Evolutionary conservation across 1,140 invertebrate genomes (phyloP).

Genomic region (Drosophila athabasca): DNA sequence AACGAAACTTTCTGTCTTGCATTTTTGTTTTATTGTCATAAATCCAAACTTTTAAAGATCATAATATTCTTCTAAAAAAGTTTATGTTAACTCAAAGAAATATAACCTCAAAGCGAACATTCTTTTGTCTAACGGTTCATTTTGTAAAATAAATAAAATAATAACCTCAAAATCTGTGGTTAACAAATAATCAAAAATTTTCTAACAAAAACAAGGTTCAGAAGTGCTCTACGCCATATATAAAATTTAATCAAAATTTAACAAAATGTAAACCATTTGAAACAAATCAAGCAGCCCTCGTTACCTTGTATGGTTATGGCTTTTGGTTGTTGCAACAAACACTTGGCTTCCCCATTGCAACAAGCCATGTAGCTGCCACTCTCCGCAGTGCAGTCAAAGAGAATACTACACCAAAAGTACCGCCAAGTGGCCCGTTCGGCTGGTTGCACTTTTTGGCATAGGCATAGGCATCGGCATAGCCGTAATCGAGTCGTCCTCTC

Average conservation of each 20-base stretch:
- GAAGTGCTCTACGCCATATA: too few relatives aligned
- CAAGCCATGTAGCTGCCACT: conserved; percentile 13
- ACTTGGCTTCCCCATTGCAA: conserved; percentile 51
- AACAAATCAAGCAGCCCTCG: conserved; percentile 45
- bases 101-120: too few relatives aligned
- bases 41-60: not conserved
- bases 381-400: conserved; percentile 16
- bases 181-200: too few relatives aligned
- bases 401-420: conserved; percentile 5
- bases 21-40: not conserved
- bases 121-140: too few relatives aligned
- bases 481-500: conserved; percentile 24
- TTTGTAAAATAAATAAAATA: too few relatives aligned
- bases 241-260: not conserved
- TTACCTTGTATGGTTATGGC: conserved; percentile 31
- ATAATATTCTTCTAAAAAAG: not conserved
- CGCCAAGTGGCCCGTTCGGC: conserved; percentile 8
- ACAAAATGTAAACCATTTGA: not conserved
- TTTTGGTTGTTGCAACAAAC: conserved; percentile 51
- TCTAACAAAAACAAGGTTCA: not conserved
- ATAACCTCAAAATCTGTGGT: too few relatives aligned
- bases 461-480: not conserved
- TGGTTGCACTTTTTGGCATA: conserved; percentile 12
- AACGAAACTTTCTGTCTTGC: not conserved
- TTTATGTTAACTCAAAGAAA: too few relatives aligned